These are phyloP conservation scores for Clarias magur DNA, from an alignment of 2,113 vertebrate species.

Conservation along the genomic window DNA sequence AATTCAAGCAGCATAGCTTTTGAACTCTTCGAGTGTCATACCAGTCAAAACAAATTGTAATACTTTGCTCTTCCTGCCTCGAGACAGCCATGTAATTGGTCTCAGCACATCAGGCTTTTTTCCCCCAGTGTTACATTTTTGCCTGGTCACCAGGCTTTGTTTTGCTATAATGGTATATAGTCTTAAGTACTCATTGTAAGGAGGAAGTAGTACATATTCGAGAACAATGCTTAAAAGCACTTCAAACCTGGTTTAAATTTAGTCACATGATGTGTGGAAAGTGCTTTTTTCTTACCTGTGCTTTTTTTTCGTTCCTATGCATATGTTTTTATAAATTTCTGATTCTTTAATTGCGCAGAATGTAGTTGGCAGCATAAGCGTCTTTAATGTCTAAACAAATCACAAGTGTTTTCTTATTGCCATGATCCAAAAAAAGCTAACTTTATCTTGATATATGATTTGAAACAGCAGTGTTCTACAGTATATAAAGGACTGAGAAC, in stretches of 20 bases:
- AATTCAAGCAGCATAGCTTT: neutral
- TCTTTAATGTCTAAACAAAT: neutral
- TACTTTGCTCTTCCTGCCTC: neutral
- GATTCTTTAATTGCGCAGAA: neutral
- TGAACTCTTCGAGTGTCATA: neutral
- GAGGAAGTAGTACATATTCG: neutral
- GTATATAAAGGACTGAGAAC: neutral
- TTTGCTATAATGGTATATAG: neutral
- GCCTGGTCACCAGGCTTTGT: neutral
- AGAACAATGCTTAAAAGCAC: neutral
- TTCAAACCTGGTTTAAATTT: neutral
- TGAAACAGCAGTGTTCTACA: neutral
- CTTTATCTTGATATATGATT: neutral
- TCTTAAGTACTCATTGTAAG: neutral
- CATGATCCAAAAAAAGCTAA: neutral
- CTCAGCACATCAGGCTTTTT: neutral
- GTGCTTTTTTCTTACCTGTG: neutral
- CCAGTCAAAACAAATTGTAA: neutral
- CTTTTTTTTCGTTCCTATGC: neutral
- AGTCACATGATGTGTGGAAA: neutral
- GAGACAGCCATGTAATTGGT: slow-evolving; percentile 1
- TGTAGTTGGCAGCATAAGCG: neutral
- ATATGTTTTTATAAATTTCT: neutral
- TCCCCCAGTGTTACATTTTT: neutral
- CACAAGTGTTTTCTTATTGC: neutral